Conservation (phyloP, 2,888 invertebrate species). For the Andrena bicolor region DNA sequence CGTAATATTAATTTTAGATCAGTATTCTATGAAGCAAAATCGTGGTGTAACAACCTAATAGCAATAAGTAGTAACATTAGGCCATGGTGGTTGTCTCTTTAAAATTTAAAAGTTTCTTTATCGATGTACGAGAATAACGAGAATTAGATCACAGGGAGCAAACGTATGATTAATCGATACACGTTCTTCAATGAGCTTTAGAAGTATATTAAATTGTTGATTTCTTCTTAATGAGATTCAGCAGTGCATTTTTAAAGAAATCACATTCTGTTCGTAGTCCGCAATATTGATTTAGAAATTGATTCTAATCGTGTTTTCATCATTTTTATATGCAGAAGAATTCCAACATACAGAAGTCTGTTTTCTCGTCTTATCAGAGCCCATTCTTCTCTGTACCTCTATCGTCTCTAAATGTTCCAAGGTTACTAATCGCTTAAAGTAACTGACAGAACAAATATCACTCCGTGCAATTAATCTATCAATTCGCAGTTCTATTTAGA, state of each 20-base stretch:
- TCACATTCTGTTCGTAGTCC: background rate
- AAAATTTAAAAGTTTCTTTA: conserved; percentile 56
- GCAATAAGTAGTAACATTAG: conserved; percentile 77
- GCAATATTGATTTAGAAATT: conserved; percentile 5
- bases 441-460: conserved; percentile 41
- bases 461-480: conserved; percentile 51
- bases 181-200: conserved; percentile 30
- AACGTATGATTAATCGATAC: conserved; percentile 28
- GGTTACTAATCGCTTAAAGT: conserved; percentile 29
- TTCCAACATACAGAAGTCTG: conserved; percentile 10
- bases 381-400: conserved; percentile 27
- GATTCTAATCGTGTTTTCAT: background rate
- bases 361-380: conserved; percentile 9
- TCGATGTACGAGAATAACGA: conserved; percentile 53
- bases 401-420: conserved; percentile 33
- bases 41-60: conserved; percentile 70
- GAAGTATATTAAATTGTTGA: conserved; percentile 21
- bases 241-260: conserved; percentile 42
- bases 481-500: conserved; percentile 62
- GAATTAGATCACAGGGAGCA: conserved; percentile 48
- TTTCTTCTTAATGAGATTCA: conserved; percentile 10
- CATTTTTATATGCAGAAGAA: conserved; percentile 3
- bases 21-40: conserved; percentile 76
- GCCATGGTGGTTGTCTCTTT: conserved; percentile 79
- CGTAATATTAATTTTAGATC: conserved; percentile 62